Evolutionary conservation across 2,888 invertebrate genomes (phyloP).

Genomic region (Coelogynopora nodosa): DNA sequence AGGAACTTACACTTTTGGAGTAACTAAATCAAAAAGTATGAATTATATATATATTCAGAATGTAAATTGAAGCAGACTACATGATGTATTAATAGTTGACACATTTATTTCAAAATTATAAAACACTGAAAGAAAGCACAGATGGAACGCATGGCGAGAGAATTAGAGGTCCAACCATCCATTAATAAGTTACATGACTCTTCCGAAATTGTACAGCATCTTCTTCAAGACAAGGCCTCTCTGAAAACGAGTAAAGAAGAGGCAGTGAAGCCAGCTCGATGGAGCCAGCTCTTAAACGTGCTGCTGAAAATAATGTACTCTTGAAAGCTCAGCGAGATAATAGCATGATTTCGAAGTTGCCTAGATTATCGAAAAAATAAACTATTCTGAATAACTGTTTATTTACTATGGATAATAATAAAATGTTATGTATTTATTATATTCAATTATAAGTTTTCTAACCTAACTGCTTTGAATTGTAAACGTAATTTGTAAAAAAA

Average conservation of each 20-base stretch:
- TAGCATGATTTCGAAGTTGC: conserved; percentile 5
- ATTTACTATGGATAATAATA: not conserved
- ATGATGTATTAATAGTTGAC: conserved; percentile 15
- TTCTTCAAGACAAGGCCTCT: conserved; percentile 16
- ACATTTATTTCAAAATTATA: conserved; percentile 10
- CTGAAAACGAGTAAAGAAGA: conserved; percentile 24
- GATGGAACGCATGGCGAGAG: not conserved
- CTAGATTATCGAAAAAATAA: not conserved
- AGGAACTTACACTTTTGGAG: not conserved
- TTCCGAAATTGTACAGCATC: conserved; percentile 23
- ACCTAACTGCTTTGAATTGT: no score
- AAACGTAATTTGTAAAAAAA: no score
- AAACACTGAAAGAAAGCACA: not conserved
- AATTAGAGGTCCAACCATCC: not conserved
- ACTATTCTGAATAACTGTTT: conserved; percentile 15
- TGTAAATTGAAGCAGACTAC: conserved; percentile 12
- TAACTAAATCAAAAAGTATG: not conserved
- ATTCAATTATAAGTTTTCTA: no score
- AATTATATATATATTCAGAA: not conserved
- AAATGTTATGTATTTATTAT: not conserved
- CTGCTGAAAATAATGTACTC: conserved; percentile 11
- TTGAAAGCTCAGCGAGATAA: conserved; percentile 28
- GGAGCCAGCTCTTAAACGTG: conserved; percentile 23
- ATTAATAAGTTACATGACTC: conserved; percentile 10
- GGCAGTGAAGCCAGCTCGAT: conserved; percentile 17